Evolutionary conservation across 1,140 invertebrate species (phyloP), one percentile per base, ranked within the genome.

Genomic region (Alviniconcha marisindica): DNA sequence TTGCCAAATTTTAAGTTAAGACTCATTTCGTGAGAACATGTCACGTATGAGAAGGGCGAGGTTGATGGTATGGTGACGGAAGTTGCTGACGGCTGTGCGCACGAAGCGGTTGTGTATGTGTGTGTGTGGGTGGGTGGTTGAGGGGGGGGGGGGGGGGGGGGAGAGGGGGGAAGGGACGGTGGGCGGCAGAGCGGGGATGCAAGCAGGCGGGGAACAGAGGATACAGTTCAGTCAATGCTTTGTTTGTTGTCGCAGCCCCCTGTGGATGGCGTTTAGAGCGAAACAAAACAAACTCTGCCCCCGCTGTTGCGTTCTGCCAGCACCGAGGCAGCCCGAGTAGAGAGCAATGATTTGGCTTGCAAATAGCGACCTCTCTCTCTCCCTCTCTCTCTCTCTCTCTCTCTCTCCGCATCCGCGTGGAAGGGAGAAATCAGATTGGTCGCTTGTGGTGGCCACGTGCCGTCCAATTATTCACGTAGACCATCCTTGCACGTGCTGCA

Each of bases 311-410:
- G 60, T 63, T 63, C 24, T 63, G 60, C 60, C 60, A 24, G 7
- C 21, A 14, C 44, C 18, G 44, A 48, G 44, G 18, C 5, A 48
- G 44, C 5, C 44, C 44, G 44, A 5, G 18, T 48, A 18, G 44
- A 48, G 44, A 18, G 44, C 44, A 31, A 7, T 24, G 60, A n/a
- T 63, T n/a, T 63, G 60, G 60, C 24, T 63, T 63, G 60, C 60
- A 63, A 63, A 63, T 63, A 24, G 60, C 24, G 60, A 5, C 24
- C 56, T 60, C 56, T 60, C 56, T 60, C 56, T 60, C 56, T 60
- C 56, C 24, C 56, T 60, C 56, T 60, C 56, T 60, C 56, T n/a
- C 60, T 63, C 28, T 31, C 28, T 31, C 60, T 63, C 21, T 63
- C 21, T 63, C 28, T n/a, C 28, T 31, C 28, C 24, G 10, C 24